Evolutionary conservation across 92 coral and sea anemone species (phyloP).

Genomic region (Porites cylindrica): DNA sequence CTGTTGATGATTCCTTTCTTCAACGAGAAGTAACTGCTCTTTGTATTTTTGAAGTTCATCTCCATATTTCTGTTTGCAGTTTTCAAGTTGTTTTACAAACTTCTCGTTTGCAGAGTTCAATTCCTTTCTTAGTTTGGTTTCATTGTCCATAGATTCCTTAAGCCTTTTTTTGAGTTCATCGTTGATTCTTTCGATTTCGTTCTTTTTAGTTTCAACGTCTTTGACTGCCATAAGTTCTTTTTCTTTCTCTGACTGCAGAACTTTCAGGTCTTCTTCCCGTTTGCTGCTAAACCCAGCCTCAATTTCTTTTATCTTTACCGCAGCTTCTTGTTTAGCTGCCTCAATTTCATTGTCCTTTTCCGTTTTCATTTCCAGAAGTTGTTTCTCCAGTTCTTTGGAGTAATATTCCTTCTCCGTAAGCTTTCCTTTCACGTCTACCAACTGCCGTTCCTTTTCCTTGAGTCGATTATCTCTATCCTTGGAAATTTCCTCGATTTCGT

Average conservation of each 20-base stretch:
- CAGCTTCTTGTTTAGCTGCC: slow-evolving; percentile 68
- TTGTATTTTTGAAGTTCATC: slow-evolving; percentile 65
- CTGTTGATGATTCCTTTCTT: slow-evolving; percentile 73
- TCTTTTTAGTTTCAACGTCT: slow-evolving; percentile 59
- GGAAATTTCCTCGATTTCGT: slow-evolving; percentile 64
- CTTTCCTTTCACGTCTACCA: slow-evolving; percentile 86
- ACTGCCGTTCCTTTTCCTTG: slow-evolving; percentile 86
- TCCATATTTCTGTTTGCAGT: slow-evolving; percentile 70
- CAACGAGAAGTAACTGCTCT: slow-evolving; percentile 76
- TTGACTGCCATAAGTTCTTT: slow-evolving; percentile 31
- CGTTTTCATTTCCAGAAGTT: slow-evolving; percentile 75
- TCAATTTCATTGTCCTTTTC: slow-evolving; percentile 83
- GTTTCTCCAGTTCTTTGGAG: slow-evolving; percentile 88
- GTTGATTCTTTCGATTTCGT: slow-evolving; percentile 67
- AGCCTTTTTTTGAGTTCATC: slow-evolving; percentile 74
- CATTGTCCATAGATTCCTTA: slow-evolving; percentile 63
- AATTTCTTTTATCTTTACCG: slow-evolving; percentile 59
- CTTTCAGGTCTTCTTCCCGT: slow-evolving; percentile 80
- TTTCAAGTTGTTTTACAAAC: slow-evolving; percentile 53
- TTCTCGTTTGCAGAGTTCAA: slow-evolving; percentile 54
- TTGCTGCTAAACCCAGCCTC: slow-evolving; percentile 63
- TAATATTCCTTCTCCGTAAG: slow-evolving; percentile 90
- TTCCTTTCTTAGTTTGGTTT: slow-evolving; percentile 60
- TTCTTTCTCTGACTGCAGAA: slow-evolving; percentile 81
- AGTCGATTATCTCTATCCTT: slow-evolving; percentile 70